Evolutionary conservation across 2,888 invertebrate genomes (phyloP), one percentile per base, ranked within the genome.

Genomic region (Syritta pipiens): DNA sequence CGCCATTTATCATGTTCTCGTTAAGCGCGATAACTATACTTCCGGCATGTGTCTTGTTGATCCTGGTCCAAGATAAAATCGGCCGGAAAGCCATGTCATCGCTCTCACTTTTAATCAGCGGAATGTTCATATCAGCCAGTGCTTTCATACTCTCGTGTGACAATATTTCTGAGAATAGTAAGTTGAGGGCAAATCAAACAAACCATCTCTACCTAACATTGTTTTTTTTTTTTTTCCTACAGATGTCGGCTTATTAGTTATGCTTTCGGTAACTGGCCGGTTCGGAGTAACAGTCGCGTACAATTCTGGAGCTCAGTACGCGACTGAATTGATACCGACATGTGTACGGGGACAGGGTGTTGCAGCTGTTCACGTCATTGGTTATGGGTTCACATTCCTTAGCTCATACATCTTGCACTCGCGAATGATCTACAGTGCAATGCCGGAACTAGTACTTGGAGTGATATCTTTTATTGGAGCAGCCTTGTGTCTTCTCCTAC

Each of bases 231-330:
- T 22, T 7, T 10, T 19, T n/a, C 3, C 55, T 60, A 0, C 49
- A 87, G 87, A 82, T 55, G 83, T 84, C 1, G 71, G 72, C 0
- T 35, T 90, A 19, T 86, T 90, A 10, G 86, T 90, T 3, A 81
- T 84, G 12, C 84, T 92, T 20, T 90, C 90, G 0, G 86, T 92
- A 9, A 85, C 91, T 60, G 91, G 91, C 1, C 88, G 92, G 40
- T 89, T 93, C 62, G 90, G 90, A n/a, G 91, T 92, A 2, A 91
- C 91, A 17, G 90, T 92, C 4, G 92, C 92, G 9, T 92, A 92
- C 84, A 92, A 92, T 84, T 92, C 92, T 1, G 91, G 91, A 2
- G 90, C 91, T 2, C 93, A 93, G 83, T 93, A 92, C 83, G 92
- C 92, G 17, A 91, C 92, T 1, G 92, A 93, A 84, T 84, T 93